Evolutionary conservation across 2,888 invertebrate species (phyloP), one percentile per base, ranked within the genome.

Genomic region (Chalcis sispes): DNA sequence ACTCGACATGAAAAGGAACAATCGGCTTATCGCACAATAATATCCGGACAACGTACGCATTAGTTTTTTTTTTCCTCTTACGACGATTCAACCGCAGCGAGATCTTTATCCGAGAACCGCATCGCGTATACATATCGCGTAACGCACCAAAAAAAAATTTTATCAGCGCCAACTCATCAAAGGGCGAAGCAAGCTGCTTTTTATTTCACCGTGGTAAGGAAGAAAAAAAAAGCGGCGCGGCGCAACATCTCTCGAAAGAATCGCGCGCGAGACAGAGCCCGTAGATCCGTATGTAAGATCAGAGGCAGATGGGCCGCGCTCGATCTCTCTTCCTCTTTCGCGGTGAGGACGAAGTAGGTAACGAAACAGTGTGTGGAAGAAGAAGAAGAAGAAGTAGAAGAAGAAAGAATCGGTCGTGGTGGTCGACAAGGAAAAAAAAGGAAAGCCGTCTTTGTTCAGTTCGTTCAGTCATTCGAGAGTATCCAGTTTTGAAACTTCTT

Each of bases 261-360:
- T 20, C 29, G 54, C 66, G 66, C 62, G 56, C 42, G 56, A 10
- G 25, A 72, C 36, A 72, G 65, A 72, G 58, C 72, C 58, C 65
- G 56, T 72, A n/a, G n/a, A 72, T 72, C 72, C 72, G 48, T 56
- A 56, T 56, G 36, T 27, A 18, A 48, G 65, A 72, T 72, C 72
- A 48, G 15, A 18, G 20, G 72, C 72, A 72, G 72, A 58, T 72
- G 72, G 58, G 48, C 48, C 36, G 48, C 52, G n/a, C 36, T 56
- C 29, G 2, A 15, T 40, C 15, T 62, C 10, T 36, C 52, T 61
- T 23, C n/a, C n/a, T n/a, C n/a, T n/a, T n/a, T n/a, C n/a, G n/a
- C 27, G 8, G 8, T n/a, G 15, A 52, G 52, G 61, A 42, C 10
- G 40, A n/a, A n/a, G n/a, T n/a, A n/a, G n/a, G n/a, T n/a, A n/a